A percentile compares a stretch with the other conserved stretches of the same genome.
These are phyloP conservation scores for Arothron firmamentum DNA, from an alignment of 2,113 vertebrate species.

Conservation along the genomic window DNA sequence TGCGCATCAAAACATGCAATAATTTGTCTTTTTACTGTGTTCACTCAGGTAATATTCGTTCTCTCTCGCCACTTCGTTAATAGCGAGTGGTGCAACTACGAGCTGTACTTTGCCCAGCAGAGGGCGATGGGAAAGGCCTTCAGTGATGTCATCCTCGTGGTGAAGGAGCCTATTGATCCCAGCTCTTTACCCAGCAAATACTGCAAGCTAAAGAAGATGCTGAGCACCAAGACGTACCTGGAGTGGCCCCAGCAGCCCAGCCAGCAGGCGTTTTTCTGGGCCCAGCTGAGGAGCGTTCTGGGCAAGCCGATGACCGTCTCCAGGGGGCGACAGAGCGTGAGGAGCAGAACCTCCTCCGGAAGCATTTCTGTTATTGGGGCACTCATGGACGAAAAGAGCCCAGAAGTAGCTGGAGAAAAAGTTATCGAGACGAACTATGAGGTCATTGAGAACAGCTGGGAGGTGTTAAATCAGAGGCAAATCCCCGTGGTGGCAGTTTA, in stretches of 20 bases:
- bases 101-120: slow-evolving; percentile 86
- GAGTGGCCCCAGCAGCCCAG: slow-evolving; percentile 80
- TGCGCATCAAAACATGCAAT: background rate
- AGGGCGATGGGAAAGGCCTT: slow-evolving; percentile 77
- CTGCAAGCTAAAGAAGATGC: slow-evolving; percentile 79
- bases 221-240: slow-evolving; percentile 80
- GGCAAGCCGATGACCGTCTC: slow-evolving; percentile 56
- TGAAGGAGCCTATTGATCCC: slow-evolving; percentile 78
- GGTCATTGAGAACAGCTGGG: background rate
- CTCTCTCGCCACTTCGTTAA: slow-evolving; percentile 81
- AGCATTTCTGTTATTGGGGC: slow-evolving; percentile 30
- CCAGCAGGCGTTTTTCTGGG: slow-evolving; percentile 81
- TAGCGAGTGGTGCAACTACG: slow-evolving; percentile 89
- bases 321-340: slow-evolving; percentile 20
- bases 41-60: slow-evolving; percentile 77
- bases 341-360: slow-evolving; percentile 30
- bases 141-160: slow-evolving; percentile 78
- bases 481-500: slow-evolving; percentile 22
- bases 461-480: slow-evolving; percentile 21
- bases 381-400: slow-evolving; percentile 17
- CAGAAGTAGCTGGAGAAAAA: background rate
- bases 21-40: background rate
- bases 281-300: slow-evolving; percentile 76
- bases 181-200: slow-evolving; percentile 79
- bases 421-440: slow-evolving; percentile 3